These are phyloP conservation scores for Halcyon smyrnensis DNA, from an alignment of 2,797 vertebrate genomes.

Conservation along the genomic window DNA sequence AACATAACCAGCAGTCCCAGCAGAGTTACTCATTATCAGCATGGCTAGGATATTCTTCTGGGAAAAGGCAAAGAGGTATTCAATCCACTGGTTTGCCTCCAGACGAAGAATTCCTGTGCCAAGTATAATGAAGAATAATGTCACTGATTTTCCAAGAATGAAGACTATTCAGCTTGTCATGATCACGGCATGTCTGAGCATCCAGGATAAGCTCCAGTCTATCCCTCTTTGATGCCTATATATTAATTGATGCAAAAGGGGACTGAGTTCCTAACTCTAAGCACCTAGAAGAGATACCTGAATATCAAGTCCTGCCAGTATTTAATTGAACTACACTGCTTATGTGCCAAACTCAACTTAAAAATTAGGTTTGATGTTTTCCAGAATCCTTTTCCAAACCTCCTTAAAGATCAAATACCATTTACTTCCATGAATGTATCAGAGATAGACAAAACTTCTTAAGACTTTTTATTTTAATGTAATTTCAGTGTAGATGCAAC, in stretches of 20 bases:
- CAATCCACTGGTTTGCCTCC: background rate
- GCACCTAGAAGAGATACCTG: background rate
- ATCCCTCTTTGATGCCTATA: background rate
- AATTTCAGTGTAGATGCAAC: background rate
- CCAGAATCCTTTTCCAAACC: background rate
- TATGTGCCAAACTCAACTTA: background rate
- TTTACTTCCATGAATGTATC: background rate
- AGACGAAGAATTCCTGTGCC: background rate
- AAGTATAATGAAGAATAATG: background rate
- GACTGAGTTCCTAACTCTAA: background rate
- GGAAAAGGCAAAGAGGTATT: background rate
- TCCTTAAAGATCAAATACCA: background rate
- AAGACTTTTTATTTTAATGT: background rate
- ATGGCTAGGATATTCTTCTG: background rate
- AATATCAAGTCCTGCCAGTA: background rate
- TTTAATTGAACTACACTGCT: background rate
- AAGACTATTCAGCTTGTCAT: background rate
- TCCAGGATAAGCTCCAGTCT: background rate
- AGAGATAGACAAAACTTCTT: background rate
- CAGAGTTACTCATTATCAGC: background rate
- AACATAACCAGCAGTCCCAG: background rate
- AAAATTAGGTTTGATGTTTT: background rate
- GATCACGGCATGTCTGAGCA: background rate
- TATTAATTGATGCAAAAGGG: background rate
- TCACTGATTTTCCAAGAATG: background rate